Evolutionary conservation across 2,888 invertebrate species (phyloP).

Genomic region (Neoascia interrupta): DNA sequence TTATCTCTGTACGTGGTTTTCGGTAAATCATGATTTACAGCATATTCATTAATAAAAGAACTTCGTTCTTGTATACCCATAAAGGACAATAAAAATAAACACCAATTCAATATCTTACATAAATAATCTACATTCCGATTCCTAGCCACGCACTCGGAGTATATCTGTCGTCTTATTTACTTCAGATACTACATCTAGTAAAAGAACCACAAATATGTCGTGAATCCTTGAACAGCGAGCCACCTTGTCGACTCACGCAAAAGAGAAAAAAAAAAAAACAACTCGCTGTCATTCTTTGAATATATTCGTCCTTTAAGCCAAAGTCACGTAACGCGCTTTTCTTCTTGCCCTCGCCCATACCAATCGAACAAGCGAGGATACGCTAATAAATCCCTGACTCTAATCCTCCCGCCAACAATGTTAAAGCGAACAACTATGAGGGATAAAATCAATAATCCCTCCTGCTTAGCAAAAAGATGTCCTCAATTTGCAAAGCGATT

Average conservation of each 20-base stretch:
- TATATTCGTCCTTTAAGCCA: constrained; percentile 8
- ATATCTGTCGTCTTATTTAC: too few relatives aligned
- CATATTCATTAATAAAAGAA: constrained; percentile 31
- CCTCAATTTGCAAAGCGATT: constrained; percentile 46
- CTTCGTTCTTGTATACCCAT: too few relatives aligned
- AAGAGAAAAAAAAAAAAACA: constrained; percentile 7
- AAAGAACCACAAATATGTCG: too few relatives aligned
- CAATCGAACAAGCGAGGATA: constrained; percentile 21
- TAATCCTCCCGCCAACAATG: not conserved
- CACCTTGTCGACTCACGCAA: too few relatives aligned
- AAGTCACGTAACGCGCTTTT: constrained; percentile 37
- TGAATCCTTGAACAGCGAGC: too few relatives aligned
- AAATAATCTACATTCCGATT: not conserved
- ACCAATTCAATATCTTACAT: too few relatives aligned
- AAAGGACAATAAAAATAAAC: too few relatives aligned
- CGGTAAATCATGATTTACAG: not conserved
- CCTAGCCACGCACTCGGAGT: not conserved
- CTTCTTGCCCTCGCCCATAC: constrained; percentile 2
- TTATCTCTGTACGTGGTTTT: not conserved
- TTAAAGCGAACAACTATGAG: not conserved
- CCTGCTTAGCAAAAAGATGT: constrained; percentile 15
- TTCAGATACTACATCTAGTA: too few relatives aligned
- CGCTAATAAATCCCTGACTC: constrained; percentile 41
- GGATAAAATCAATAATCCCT: constrained; percentile 52
- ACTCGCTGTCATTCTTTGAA: constrained; percentile 15